Evolutionary conservation across 2,113 vertebrate genomes (phyloP), one percentile per base, ranked within the genome.

Genomic region (Dipodomys merriami): DNA sequence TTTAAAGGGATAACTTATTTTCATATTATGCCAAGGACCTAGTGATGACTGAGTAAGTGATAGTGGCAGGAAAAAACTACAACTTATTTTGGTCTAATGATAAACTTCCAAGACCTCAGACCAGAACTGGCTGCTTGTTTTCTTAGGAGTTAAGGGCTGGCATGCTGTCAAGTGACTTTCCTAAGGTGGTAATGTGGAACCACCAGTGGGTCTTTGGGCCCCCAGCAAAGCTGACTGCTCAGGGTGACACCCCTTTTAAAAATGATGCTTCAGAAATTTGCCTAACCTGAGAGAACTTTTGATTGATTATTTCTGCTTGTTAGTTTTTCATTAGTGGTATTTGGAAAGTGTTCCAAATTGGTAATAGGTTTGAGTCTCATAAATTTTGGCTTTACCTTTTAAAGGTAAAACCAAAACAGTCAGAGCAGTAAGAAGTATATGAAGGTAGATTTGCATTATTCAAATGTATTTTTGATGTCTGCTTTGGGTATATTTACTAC

Each of bases 1-100:
- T 65, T 83, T 88, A 93, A 93, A 86, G 57, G 44, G 69, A 27
- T 57, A 57, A 81, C 73, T 80, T 93, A 78, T 71, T 81, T 95
- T 86, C 79, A 57, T 67, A 83, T 57, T 78, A 91, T 49, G 44
- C 49, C 90, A 22, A 71, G 92, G 86, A 0, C 79, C 4, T 64
- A 76, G 91, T 83, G 39, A 88, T 62, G 0, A 0, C 1, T 29
- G 73, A 64, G 53, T 60, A 25, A 72, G 29, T 86, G 2, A 25
- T 0, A 53, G 12, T 65, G 2, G 30, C 0, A 0, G 25, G 88
- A 44, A 83, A 88, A 90, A 72, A 18, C n/a, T 83, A 15, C 53
- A 79, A 44, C 44, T 86, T 81, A 71, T 83, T 91, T 91, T 57
- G 29, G 18, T 72, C 86, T 64, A 78, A 46, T 57, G 19, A 49